Percentiles rank a stretch among this genome's conserved stretches.
Evolutionary conservation across 2,888 invertebrate species (phyloP).

Genomic region (Fragum whitleyi): DNA sequence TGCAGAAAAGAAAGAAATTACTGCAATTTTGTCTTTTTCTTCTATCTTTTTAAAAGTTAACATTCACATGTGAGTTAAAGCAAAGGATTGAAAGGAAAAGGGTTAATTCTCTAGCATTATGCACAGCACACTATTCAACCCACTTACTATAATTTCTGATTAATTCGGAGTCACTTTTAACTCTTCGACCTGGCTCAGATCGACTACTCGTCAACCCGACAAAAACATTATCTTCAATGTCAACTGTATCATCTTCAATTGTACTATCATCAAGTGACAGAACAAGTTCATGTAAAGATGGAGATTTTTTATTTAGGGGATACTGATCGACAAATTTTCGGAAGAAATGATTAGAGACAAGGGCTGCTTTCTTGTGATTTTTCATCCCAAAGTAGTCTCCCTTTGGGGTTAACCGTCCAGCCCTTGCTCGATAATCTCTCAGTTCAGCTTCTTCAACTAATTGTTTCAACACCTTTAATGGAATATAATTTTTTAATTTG

Average conservation of each 20-base stretch:
- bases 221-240: conserved; percentile 43
- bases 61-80: too few species aligned
- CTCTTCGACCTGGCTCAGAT: conserved; percentile 32
- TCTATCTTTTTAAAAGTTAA: too few species aligned
- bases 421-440: conserved; percentile 60
- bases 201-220: conserved; percentile 45
- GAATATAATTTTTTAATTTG: conserved; percentile 46
- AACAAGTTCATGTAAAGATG: conserved; percentile 57
- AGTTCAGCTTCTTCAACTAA: conserved; percentile 55
- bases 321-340: conserved; percentile 39
- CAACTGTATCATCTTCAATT: conserved; percentile 41
- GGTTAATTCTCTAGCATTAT: too few species aligned
- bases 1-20: too few species aligned
- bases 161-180: conserved; percentile 60
- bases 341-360: conserved; percentile 58
- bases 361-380: conserved; percentile 47
- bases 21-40: too few species aligned
- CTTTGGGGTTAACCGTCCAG: conserved; percentile 57
- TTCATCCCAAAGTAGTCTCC: conserved; percentile 66
- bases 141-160: conserved; percentile 29
- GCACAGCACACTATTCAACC: background rate
- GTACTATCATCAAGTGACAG: conserved; percentile 32
- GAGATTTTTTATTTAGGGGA: conserved; percentile 40
- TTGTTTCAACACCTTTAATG: conserved; percentile 55
- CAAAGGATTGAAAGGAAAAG: too few species aligned